A percentile compares a stretch with the other conserved stretches of the same genome.
These are phyloP conservation scores for Chrysemys picta DNA, from an alignment of 2,113 vertebrate genomes.

Conservation along the genomic window DNA sequence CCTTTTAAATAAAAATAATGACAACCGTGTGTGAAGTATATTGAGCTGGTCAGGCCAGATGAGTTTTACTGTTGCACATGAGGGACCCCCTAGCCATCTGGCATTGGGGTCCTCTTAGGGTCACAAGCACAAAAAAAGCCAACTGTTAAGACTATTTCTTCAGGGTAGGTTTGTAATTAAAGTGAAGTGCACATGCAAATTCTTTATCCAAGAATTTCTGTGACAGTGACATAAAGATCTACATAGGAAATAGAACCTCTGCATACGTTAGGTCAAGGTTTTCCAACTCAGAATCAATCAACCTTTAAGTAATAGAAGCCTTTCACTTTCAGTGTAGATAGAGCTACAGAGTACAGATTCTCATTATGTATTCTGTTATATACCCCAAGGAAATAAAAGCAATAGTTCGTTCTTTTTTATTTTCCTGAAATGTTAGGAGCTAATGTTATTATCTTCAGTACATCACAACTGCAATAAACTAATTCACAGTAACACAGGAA, in stretches of 20 bases:
- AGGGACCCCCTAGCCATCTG: background rate
- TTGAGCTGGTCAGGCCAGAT: background rate
- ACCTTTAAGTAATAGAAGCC: accelerated
- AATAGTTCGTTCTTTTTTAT: background rate
- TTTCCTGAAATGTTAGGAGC: background rate
- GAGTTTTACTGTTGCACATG: background rate
- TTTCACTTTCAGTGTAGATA: background rate
- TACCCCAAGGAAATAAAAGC: conserved; percentile 2
- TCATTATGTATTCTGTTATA: background rate
- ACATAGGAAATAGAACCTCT: background rate
- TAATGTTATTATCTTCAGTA: background rate
- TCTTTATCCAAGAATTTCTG: background rate
- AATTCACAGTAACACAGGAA: background rate
- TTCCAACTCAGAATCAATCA: background rate
- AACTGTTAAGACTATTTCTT: background rate
- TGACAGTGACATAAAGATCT: background rate
- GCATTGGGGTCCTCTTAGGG: background rate
- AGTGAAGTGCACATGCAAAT: background rate
- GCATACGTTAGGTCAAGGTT: accelerated
- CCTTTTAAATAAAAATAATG: background rate
- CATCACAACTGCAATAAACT: background rate
- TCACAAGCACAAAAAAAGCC: background rate
- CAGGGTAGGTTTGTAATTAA: background rate
- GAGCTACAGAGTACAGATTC: background rate
- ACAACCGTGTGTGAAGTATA: background rate